Evolutionary conservation across 2,888 invertebrate species (phyloP), one percentile per base, ranked within the genome.

Genomic region (Colostygia pectinataria): DNA sequence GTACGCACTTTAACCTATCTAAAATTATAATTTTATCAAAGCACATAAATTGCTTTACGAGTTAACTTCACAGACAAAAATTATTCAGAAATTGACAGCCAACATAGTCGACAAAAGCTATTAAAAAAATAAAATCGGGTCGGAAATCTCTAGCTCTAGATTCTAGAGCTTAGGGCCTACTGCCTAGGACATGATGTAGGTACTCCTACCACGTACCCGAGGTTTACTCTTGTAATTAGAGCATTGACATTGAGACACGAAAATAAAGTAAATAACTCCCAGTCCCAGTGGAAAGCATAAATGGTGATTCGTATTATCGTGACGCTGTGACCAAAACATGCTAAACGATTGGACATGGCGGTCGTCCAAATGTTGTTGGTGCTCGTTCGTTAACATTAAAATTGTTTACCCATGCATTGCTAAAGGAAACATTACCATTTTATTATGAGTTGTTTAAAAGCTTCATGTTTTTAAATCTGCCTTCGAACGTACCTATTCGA

Each of bases 161-260:
- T n/a, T 20, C n/a, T 34, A 18, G 10, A 13, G 18, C 13, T 23
- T 31, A 36, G n/a, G n/a, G n/a, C n/a, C 33, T 27, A 40, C 20
- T 28, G n/a, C 13, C 40, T 44, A 50, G 8, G 45, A 14, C 31
- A 14, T 44, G 39, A 50, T 44, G 20, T 50, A 44, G 40, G n/a
- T n/a, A n/a, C n/a, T n/a, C n/a, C 36, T 24, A 39, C 42, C 3
- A 20, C 20, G 6, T 13, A 39, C 24, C 13, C 23, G 12, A 25
- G 8, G 36, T 50, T 44, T 44, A 36, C 31, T 36, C 31, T 18
- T 44, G 13, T 13, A 18, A 44, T 50, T 44, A 55, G 55, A 41
- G 48, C 41, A 55, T 63, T 74, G 76, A 61, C 80, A 78, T 80
- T 80, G 79, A 80, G 69, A 74, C 74, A 60, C 66, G 71, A 75